These are phyloP conservation scores for Neolamprologus tretocephalus DNA, from an alignment of 2,113 vertebrate genomes.

Conservation along the genomic window DNA sequence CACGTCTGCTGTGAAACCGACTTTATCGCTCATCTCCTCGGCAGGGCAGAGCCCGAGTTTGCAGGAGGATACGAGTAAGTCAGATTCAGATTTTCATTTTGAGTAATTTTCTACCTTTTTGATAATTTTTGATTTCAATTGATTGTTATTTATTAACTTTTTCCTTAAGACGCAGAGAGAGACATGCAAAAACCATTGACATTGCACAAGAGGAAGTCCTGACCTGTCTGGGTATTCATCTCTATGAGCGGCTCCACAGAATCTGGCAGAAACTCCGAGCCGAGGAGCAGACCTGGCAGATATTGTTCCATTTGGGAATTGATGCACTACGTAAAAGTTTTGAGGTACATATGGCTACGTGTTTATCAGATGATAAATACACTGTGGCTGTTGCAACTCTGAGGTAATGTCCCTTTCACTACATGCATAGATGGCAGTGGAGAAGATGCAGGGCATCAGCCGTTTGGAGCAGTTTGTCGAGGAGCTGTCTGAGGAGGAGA, in stretches of 20 bases:
- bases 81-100: neutral
- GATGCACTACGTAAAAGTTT: constrained; percentile 93
- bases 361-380: neutral
- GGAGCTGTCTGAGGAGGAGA: constrained; percentile 92
- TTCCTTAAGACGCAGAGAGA: constrained; percentile 81
- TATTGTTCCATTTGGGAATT: constrained; percentile 92
- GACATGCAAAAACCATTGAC: constrained; percentile 97
- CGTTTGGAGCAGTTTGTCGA: constrained; percentile 94
- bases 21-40: constrained; percentile 92
- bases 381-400: neutral
- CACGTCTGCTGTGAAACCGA: constrained; percentile 96
- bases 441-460: constrained; percentile 95
- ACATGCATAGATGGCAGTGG: constrained; percentile 84
- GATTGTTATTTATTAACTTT: neutral
- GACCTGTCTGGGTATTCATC: constrained; percentile 94
- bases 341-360: constrained; percentile 71
- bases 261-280: constrained; percentile 96
- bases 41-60: constrained; percentile 93
- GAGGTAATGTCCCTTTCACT: neutral
- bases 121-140: neutral
- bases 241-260: constrained; percentile 90
- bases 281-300: constrained; percentile 97
- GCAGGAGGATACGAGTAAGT: constrained; percentile 93
- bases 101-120: constrained; percentile 3
- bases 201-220: constrained; percentile 97